phyloP scores from a whole-genome alignment of 2,113 vertebrate genomes.

The Cynopterus brachyotis region DNA sequence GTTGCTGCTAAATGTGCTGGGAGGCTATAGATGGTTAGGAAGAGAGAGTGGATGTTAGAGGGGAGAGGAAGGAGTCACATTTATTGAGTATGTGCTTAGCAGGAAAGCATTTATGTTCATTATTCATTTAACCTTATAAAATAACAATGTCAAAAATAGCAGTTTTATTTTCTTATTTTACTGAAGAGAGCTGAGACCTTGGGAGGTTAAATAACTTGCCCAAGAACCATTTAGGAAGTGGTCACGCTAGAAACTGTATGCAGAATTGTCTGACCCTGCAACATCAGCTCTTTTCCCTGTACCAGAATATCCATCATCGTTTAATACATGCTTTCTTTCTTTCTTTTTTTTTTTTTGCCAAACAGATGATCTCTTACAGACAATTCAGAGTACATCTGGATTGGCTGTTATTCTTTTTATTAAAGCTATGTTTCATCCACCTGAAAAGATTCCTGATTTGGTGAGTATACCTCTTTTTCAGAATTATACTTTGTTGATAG shows the following conservation, averaged over 20 bases:
- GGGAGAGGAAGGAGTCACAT: background rate
- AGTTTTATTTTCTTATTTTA: background rate
- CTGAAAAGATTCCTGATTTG: conserved; percentile 87
- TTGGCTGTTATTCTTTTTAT: conserved; percentile 91
- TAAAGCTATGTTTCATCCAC: conserved; percentile 87
- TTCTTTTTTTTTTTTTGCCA: conserved; percentile 40
- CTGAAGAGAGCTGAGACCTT: background rate
- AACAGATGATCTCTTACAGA: conserved; percentile 91
- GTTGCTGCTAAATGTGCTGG: background rate
- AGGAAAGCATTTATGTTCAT: conserved; percentile 5
- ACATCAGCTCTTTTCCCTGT: background rate
- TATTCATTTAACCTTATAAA: background rate
- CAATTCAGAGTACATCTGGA: conserved; percentile 92
- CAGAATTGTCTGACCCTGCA: background rate
- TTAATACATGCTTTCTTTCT: conserved; percentile 14
- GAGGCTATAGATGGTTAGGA: background rate
- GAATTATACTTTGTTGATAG: background rate
- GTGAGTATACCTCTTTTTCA: conserved; percentile 83
- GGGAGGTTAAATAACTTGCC: background rate
- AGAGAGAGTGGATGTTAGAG: background rate
- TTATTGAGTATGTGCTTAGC: background rate
- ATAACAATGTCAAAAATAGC: background rate
- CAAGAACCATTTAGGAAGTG: background rate
- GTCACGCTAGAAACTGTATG: background rate
- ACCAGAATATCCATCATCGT: background rate